Evolutionary conservation across 2,797 vertebrate species (phyloP).

Genomic region (Peromyscus melanophrys): DNA sequence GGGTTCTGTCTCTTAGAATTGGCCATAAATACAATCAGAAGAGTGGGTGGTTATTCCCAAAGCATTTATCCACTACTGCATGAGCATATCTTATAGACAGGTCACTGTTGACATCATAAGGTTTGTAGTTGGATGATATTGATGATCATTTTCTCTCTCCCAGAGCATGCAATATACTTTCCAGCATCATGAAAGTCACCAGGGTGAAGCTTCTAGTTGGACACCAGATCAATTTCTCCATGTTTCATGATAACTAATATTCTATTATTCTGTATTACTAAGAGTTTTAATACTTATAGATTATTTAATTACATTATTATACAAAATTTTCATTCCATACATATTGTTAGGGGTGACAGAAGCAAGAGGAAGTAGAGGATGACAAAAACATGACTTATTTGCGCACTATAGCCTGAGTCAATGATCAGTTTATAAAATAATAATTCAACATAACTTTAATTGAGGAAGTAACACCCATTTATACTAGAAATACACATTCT

Average conservation of each 20-base stretch:
- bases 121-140: not conserved
- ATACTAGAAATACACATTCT: not conserved
- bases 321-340: not conserved
- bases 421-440: not conserved
- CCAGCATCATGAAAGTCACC: not conserved
- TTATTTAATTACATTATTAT: conserved; percentile 32
- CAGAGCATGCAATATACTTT: not conserved
- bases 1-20: not conserved
- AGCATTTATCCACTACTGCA: not conserved
- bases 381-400: not conserved
- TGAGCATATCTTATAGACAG: not conserved
- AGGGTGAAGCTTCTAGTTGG: not conserved
- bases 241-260: not conserved
- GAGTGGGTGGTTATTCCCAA: not conserved
- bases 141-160: not conserved
- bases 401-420: not conserved
- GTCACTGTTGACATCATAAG: not conserved
- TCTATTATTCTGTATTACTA: not conserved
- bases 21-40: not conserved
- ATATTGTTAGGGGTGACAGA: not conserved
- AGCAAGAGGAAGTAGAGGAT: not conserved
- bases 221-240: not conserved
- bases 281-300: not conserved
- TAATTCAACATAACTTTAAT: not conserved
- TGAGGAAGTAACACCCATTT: not conserved